Evolutionary conservation across 2,888 invertebrate species (phyloP).

Genomic region (Rhodophaea formosa): DNA sequence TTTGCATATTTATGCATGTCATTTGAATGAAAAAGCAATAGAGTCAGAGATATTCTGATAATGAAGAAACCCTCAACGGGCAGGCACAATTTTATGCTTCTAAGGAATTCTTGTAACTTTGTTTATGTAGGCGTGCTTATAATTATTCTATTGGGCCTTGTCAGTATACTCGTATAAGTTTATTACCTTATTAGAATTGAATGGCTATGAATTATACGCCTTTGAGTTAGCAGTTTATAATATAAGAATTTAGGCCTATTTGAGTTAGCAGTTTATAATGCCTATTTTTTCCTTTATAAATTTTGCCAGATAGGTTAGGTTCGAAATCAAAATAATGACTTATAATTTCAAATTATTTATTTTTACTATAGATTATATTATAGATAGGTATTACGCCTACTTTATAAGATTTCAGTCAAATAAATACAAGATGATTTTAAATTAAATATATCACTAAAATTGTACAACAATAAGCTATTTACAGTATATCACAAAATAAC

Average conservation of each 20-base stretch:
- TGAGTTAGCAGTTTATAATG: background rate
- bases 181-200: too few relatives aligned
- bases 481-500: slow-evolving; percentile 79
- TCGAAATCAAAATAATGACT: slow-evolving; percentile 44
- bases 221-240: background rate
- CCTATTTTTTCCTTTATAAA: too few relatives aligned
- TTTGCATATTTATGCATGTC: too few relatives aligned
- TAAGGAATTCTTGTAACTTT: too few relatives aligned
- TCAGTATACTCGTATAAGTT: too few relatives aligned
- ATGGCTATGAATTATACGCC: too few relatives aligned
- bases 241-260: background rate
- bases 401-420: slow-evolving; percentile 79
- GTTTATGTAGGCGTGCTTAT: too few relatives aligned
- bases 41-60: too few relatives aligned
- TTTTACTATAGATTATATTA: slow-evolving; percentile 63
- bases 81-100: too few relatives aligned
- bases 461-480: slow-evolving; percentile 80
- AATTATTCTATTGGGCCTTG: too few relatives aligned
- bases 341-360: slow-evolving; percentile 67
- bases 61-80: too few relatives aligned
- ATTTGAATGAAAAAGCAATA: too few relatives aligned
- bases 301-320: background rate
- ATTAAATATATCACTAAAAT: slow-evolving; percentile 80
- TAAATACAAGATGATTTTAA: slow-evolving; percentile 76
- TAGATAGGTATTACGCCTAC: slow-evolving; percentile 62